Base-by-base conservation (phyloP, 2,113 vertebrate species). In the Apeltes quadracus region DNA sequence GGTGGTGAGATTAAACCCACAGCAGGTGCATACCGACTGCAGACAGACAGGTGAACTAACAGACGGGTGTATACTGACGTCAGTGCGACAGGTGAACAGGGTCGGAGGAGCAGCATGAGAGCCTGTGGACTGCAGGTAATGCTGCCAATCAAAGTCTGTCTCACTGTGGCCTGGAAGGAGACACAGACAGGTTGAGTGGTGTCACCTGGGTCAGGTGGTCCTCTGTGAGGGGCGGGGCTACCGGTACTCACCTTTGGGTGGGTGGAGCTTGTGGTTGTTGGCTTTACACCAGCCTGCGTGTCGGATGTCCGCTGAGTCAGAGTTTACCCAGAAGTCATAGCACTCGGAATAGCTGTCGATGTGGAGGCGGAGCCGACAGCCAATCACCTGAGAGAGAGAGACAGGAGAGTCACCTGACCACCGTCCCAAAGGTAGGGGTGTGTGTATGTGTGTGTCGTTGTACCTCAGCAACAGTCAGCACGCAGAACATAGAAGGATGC, bases 291-390 rank as follows among this genome's bases (percentile, higher is more conserved):
- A 94, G 38, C 92, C 93, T 2, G 80, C 70, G 0, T 88, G 89
- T 68, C 77, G 79, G 64, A 94, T 93, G 63, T 92, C 81, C 1
- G 88, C 66, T 5, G 93, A 93, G 70, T 94, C 92, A 0, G 90
- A 84, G 3, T 94, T 94, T 54, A 91, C 89, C 94, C 94, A 94
- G 83, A 94, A 94, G 85, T 94, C 92, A 86, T 94, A 94, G 86
- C 94, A 94, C 68, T 94, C 93, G 0, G 93, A 90, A 82, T 87
- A 94, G 0, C 92, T 85, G 0, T 94, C 94, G 2, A 94, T 93
- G 25, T 93, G 94, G 43, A 94, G 90, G 14, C 93, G 93, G 32
- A 94, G 64, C 20, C 93, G 91, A 72, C 76, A 90, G 34, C 93
- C 94, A 82, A 91, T 92, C 44, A 93, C 92, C 94, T 94, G 59